A percentile compares a stretch with the other conserved stretches of the same genome.
Evolutionary conservation across 2,113 vertebrate genomes (phyloP).

Genomic region (Callionymus lyra): DNA sequence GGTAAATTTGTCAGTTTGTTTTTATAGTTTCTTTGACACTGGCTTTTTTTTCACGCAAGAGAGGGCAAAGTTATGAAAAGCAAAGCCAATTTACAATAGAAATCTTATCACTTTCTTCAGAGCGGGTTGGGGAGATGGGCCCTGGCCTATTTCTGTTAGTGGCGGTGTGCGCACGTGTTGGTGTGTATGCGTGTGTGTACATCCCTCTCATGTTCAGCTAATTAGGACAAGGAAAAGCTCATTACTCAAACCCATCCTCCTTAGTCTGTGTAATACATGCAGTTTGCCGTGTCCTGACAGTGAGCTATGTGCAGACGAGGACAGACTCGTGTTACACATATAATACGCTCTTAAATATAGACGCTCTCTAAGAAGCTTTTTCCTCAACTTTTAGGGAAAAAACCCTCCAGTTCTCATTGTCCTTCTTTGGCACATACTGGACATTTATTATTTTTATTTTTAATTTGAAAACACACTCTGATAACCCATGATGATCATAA

Average conservation of each 20-base stretch:
- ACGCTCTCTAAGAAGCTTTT: constrained; percentile 14
- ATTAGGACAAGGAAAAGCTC: constrained; percentile 74
- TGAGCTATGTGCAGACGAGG: constrained; percentile 56
- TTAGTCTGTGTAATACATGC: constrained; percentile 64
- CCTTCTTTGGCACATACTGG: too few species aligned
- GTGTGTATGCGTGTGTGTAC: constrained; percentile 27
- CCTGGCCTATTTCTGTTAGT: constrained; percentile 63
- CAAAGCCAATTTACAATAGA: constrained; percentile 42
- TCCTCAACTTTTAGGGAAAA: constrained; percentile 12
- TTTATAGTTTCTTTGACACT: too few species aligned
- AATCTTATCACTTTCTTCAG: constrained; percentile 60
- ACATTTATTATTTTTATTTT: too few species aligned
- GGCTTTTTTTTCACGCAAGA: constrained; percentile 10
- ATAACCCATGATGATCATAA: too few species aligned
- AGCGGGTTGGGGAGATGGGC: constrained; percentile 67
- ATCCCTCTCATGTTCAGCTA: constrained; percentile 62
- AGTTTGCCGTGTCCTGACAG: constrained; percentile 63
- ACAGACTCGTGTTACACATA: constrained; percentile 47
- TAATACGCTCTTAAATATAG: constrained; percentile 29
- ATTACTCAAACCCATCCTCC: constrained; percentile 70
- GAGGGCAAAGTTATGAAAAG: constrained; percentile 28
- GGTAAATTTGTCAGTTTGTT: constrained; percentile 67
- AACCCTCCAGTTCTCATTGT: too few species aligned
- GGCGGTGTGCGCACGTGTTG: constrained; percentile 17
- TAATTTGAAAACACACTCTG: too few species aligned